A percentile compares a stretch with the other conserved stretches of the same genome.
phyloP scores from a whole-genome alignment of 2,888 invertebrate species.

The Eucera pruinosa region DNA sequence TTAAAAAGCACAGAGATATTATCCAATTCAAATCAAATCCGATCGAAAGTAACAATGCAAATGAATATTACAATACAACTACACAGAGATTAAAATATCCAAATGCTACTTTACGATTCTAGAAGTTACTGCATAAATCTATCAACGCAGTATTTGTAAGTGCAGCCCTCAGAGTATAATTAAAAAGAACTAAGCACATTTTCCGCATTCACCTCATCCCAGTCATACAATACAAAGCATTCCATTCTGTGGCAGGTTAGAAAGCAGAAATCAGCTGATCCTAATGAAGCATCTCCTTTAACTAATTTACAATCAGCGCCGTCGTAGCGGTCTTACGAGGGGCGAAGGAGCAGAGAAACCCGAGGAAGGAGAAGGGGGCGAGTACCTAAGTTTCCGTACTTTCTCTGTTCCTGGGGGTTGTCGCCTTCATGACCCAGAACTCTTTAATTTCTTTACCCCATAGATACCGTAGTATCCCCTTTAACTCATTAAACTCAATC shows the following conservation, averaged over 20 bases:
- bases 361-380: conserved; percentile 59
- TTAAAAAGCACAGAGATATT: no score
- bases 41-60: no score
- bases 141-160: no score
- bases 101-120: no score
- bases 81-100: no score
- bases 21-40: no score
- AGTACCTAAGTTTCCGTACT: conserved; percentile 78
- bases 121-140: no score
- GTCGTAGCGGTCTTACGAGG: conserved; percentile 53
- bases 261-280: conserved; percentile 68
- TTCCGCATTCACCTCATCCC: neutral
- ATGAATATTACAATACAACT: no score
- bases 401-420: conserved; percentile 67
- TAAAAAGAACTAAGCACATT: neutral
- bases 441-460: conserved; percentile 80
- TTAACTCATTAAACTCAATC: conserved; percentile 83
- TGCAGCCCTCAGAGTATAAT: no score
- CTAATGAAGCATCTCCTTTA: conserved; percentile 83
- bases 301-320: conserved; percentile 83
- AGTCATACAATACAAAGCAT: neutral
- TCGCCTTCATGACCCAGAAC: conserved; percentile 79
- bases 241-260: neutral
- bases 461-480: conserved; percentile 73
- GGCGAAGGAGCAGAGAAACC: conserved; percentile 37